Conservation (phyloP, 2,113 vertebrate species). For the Aplodontia rufa region DNA sequence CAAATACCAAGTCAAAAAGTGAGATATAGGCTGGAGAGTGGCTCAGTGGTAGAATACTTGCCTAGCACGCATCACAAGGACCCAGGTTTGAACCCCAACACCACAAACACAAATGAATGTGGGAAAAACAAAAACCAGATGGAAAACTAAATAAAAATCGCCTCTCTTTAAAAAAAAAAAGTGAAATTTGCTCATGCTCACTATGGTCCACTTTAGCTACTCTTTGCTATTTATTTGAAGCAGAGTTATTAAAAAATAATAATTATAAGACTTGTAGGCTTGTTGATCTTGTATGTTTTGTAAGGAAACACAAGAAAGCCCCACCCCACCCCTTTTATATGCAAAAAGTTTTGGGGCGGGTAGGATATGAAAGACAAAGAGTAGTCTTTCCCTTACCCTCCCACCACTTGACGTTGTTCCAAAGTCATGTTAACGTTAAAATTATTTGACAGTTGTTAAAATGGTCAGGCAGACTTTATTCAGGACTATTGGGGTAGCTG, state of each 20-base stretch:
- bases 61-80: no score
- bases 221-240: constrained; percentile 41
- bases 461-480: background rate
- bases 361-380: background rate
- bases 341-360: background rate
- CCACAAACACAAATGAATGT: no score
- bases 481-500: background rate
- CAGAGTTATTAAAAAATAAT: background rate
- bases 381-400: background rate
- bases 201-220: background rate
- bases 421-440: background rate
- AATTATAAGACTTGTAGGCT: background rate
- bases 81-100: no score
- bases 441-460: background rate
- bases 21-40: no score
- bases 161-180: constrained; percentile 47
- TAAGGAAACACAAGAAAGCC: background rate
- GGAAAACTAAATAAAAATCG: no score
- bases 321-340: background rate
- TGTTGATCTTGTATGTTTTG: background rate
- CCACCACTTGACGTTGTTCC: background rate
- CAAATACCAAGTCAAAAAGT: background rate
- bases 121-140: no score
- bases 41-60: no score
- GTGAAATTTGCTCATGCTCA: background rate